Percentiles rank a stretch among this genome's conserved stretches.
Evolutionary conservation across 1,140 invertebrate genomes (phyloP).

Genomic region (Asobara japonica): DNA sequence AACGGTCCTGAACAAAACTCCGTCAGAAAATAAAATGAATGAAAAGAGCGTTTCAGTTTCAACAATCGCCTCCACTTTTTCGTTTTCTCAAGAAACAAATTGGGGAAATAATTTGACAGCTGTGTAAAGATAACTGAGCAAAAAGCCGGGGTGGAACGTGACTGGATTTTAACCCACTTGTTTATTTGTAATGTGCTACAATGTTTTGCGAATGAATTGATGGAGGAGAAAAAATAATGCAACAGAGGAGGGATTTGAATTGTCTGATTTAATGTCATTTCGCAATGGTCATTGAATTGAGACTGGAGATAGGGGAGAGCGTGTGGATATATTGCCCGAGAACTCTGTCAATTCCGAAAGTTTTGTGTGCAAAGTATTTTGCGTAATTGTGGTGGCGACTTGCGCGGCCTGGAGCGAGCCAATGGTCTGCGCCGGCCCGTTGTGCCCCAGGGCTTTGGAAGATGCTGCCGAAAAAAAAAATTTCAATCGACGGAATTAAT

Average conservation of each 20-base stretch:
- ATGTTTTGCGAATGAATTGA: background rate
- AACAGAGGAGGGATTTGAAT: background rate
- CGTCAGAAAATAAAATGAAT: no score
- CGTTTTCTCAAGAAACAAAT: no score
- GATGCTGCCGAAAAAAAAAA: no score
- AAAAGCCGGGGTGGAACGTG: background rate
- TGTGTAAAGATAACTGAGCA: background rate
- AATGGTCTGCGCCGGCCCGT: no score
- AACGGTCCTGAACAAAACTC: no score
- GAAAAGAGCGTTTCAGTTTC: no score
- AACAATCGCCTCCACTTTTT: no score
- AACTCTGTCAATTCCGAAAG: background rate
- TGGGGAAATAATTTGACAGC: background rate
- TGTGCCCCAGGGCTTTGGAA: no score
- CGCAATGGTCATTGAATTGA: background rate
- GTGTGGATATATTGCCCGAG: background rate
- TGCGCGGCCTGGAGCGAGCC: background rate
- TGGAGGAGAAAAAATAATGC: slow-evolving; percentile 8
- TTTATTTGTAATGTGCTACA: background rate
- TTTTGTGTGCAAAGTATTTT: background rate
- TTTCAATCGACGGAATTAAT: no score
- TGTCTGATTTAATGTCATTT: background rate
- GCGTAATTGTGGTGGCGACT: background rate
- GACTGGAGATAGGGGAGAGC: background rate
- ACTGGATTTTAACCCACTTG: slow-evolving; percentile 10